Percentiles rank a stretch among this genome's conserved stretches.
Evolutionary conservation across 2,113 vertebrate genomes (phyloP).

Genomic region (Hypocryptadius cinnamomeus): DNA sequence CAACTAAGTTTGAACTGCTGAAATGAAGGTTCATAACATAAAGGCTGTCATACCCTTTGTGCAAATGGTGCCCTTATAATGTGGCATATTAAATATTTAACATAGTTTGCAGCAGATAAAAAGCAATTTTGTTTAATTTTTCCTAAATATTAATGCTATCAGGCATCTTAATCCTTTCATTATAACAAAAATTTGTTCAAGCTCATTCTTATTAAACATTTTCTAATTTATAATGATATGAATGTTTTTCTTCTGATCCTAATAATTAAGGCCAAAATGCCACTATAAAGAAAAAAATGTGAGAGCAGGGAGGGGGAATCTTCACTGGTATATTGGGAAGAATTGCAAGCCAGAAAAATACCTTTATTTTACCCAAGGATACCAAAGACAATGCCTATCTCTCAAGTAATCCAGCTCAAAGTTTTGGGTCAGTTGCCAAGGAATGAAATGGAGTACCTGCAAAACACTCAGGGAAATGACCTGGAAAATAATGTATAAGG

Average conservation of each 20-base stretch:
- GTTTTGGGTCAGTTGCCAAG: constrained; percentile 25
- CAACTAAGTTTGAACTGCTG: not conserved
- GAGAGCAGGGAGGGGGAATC: not conserved
- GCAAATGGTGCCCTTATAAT: constrained; percentile 8
- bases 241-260: constrained; percentile 37
- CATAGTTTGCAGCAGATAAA: constrained; percentile 57
- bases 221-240: constrained; percentile 45
- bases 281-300: not conserved
- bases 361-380: not conserved
- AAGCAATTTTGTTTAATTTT: constrained; percentile 63
- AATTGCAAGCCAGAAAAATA: not conserved
- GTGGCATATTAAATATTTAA: constrained; percentile 63
- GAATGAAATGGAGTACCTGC: constrained; percentile 22
- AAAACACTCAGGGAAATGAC: constrained; percentile 29
- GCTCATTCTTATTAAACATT: constrained; percentile 51
- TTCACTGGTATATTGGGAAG: not conserved
- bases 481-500: constrained; percentile 17
- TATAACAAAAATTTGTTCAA: constrained; percentile 63
- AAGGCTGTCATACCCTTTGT: not conserved
- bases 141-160: constrained; percentile 69
- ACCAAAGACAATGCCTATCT: not conserved
- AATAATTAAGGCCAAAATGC: constrained; percentile 19
- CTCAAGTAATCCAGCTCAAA: not conserved
- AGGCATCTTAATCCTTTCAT: constrained; percentile 56
- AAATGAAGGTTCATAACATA: not conserved